A percentile compares a stretch with the other conserved stretches of the same genome.
phyloP scores from a whole-genome alignment of 2,113 vertebrate genomes.

The Aythya baeri region DNA sequence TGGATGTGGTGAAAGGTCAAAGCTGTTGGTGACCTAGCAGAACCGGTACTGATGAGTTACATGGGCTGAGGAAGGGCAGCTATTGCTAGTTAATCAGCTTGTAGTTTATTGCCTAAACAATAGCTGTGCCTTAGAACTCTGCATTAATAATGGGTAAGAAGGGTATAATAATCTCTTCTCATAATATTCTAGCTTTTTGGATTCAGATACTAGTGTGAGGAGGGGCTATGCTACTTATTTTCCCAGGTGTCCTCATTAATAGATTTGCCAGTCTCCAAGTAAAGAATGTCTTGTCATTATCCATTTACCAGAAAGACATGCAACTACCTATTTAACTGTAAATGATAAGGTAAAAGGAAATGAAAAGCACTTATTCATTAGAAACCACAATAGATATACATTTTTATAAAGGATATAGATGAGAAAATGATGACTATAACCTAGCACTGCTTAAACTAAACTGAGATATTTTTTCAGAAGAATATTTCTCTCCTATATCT shows the following conservation, averaged over 20 bases:
- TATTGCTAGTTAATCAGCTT: background rate
- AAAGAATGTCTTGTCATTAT: background rate
- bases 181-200: background rate
- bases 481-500: background rate
- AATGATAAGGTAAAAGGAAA: background rate
- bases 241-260: background rate
- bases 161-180: background rate
- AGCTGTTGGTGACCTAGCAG: background rate
- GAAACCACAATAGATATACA: background rate
- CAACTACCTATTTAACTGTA: background rate
- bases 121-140: background rate
- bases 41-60: background rate
- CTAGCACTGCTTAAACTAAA: background rate
- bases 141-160: accelerated
- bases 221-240: background rate
- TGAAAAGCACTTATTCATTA: background rate
- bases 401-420: background rate
- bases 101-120: background rate
- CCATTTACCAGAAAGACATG: background rate
- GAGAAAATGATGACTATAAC: background rate
- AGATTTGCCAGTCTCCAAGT: background rate
- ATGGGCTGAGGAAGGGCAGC: background rate
- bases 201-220: background rate
- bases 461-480: background rate
- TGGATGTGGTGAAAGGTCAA: background rate